These are phyloP conservation scores for Phaethornis superciliosus DNA, from an alignment of 2,113 vertebrate genomes.

Conservation along the genomic window DNA sequence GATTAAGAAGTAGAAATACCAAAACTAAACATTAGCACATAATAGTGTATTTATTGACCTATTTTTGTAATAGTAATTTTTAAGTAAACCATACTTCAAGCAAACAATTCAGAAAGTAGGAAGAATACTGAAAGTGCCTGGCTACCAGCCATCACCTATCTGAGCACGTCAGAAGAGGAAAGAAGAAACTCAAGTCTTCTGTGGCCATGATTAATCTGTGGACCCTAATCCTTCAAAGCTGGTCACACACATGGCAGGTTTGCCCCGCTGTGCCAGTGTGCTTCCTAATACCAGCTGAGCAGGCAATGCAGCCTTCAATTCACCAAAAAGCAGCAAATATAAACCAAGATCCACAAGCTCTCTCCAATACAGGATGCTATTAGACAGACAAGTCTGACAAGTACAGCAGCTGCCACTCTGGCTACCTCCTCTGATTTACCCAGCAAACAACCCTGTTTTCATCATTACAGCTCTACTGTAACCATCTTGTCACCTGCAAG, in stretches of 20 bases:
- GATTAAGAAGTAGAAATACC: background rate
- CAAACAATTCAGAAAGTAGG: background rate
- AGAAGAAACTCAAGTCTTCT: background rate
- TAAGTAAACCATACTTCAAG: background rate
- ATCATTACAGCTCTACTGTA: background rate
- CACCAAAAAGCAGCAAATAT: background rate
- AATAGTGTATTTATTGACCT: background rate
- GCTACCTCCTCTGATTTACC: background rate
- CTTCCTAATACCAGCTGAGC: background rate
- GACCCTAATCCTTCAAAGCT: background rate
- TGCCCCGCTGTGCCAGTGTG: rapidly evolving
- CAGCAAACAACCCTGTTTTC: background rate
- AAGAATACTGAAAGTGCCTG: rapidly evolving
- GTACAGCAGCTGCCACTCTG: background rate
- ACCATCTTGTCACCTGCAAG: rapidly evolving
- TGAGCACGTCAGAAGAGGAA: background rate
- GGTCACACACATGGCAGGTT: rapidly evolving
- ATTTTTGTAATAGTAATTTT: too few relatives aligned
- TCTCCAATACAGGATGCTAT: background rate
- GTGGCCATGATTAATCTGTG: background rate
- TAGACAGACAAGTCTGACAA: background rate
- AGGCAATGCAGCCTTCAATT: background rate
- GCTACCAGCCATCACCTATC: background rate
- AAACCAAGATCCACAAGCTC: background rate
- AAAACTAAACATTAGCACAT: background rate